phyloP scores from a whole-genome alignment of 2,888 invertebrate species.

The Acrobasis suavella region DNA sequence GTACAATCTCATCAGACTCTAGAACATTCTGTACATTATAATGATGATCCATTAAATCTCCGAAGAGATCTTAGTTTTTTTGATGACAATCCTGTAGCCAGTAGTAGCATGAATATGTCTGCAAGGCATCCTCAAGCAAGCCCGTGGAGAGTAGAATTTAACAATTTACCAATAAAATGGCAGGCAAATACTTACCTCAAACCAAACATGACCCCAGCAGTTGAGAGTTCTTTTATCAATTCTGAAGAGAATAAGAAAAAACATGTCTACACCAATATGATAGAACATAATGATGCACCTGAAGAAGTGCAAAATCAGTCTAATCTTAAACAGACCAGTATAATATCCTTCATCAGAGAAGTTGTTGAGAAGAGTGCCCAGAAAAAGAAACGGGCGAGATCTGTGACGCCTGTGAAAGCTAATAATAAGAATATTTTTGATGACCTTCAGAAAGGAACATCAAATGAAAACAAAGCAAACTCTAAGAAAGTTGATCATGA shows the following conservation, averaged over 20 bases:
- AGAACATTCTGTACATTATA: conserved; percentile 30
- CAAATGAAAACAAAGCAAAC: conserved; percentile 26
- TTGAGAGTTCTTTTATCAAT: conserved; percentile 70
- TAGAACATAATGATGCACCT: conserved; percentile 53
- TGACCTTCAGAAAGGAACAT: conserved; percentile 37
- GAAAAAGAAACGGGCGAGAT: conserved; percentile 56
- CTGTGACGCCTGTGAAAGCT: conserved; percentile 52
- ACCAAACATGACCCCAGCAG: conserved; percentile 76
- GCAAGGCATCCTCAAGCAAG: conserved; percentile 62
- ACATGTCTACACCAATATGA: conserved; percentile 72
- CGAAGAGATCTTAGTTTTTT: conserved; percentile 67
- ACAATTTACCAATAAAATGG: conserved; percentile 71
- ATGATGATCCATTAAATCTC: conserved; percentile 62
- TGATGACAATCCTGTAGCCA: conserved; percentile 70
- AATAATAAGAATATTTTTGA: conserved; percentile 55
- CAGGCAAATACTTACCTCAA: conserved; percentile 71
- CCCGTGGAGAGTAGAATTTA: conserved; percentile 75
- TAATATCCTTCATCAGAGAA: conserved; percentile 73
- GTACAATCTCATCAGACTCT: conserved; percentile 26
- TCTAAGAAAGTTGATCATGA: conserved; percentile 33
- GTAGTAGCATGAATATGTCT: conserved; percentile 71
- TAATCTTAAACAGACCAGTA: conserved; percentile 70
- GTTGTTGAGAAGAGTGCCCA: conserved; percentile 58
- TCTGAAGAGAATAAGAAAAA: conserved; percentile 61
- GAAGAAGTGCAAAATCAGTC: conserved; percentile 46